These are phyloP conservation scores for Tamandua tetradactyla DNA, from an alignment of 2,797 vertebrate genomes.

Conservation along the genomic window DNA sequence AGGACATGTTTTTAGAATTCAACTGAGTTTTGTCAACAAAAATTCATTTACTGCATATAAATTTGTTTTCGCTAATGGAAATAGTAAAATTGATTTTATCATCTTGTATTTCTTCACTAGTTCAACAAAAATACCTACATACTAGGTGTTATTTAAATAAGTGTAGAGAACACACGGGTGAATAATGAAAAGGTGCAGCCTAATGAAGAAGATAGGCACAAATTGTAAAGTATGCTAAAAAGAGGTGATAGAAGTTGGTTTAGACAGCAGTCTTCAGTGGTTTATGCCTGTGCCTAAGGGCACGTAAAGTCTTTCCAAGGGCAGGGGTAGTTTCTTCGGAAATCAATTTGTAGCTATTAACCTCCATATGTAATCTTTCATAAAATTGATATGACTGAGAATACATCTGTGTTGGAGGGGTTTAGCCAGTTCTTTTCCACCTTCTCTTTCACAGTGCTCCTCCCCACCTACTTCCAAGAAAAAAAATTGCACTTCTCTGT, in stretches of 20 bases:
- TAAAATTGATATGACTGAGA: not conserved
- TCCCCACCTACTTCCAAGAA: too few relatives aligned
- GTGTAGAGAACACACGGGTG: not conserved
- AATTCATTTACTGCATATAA: not conserved
- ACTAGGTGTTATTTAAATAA: not conserved
- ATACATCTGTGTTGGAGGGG: not conserved
- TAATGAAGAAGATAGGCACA: not conserved
- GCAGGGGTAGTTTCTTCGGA: not conserved
- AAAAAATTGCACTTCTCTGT: not conserved
- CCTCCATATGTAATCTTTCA: not conserved
- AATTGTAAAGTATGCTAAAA: not conserved
- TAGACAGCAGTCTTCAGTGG: not conserved
- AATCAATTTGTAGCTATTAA: not conserved
- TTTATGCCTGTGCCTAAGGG: not conserved
- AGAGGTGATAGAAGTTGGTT: not conserved
- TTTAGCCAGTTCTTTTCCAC: not conserved
- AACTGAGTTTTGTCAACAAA: conserved; percentile 29
- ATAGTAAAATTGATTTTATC: not conserved
- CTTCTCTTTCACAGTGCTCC: not conserved
- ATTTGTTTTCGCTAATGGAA: not conserved
- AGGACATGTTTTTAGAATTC: conserved; percentile 3
- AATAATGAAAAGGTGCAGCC: not conserved
- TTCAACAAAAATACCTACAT: not conserved
- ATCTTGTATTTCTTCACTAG: not conserved
- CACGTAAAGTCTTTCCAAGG: not conserved